phyloP scores from a whole-genome alignment of 2,797 vertebrate species.

The Sebastes miniatus region DNA sequence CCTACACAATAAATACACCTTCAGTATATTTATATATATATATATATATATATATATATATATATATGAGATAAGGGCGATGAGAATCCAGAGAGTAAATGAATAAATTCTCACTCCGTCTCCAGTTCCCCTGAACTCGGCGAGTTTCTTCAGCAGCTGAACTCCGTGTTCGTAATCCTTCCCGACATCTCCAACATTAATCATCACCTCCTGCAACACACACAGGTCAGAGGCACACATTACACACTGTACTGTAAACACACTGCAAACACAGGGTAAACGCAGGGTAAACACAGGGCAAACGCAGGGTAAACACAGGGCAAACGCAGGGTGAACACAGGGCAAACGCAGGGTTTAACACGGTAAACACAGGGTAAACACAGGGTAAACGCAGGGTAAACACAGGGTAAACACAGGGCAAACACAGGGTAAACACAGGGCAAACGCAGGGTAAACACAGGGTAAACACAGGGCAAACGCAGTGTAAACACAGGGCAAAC shows the following conservation, averaged over 20 bases:
- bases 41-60: too few species aligned
- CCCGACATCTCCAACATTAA: slow-evolving; percentile 85
- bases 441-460: too few species aligned
- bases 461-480: too few species aligned
- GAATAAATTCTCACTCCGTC: slow-evolving; percentile 75
- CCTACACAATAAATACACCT: slow-evolving; percentile 37
- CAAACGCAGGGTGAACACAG: neutral
- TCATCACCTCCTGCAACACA: slow-evolving; percentile 85
- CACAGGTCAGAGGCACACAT: neutral
- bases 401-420: too few species aligned
- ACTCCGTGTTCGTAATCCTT: slow-evolving; percentile 89
- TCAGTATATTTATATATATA: too few species aligned
- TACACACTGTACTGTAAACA: neutral
- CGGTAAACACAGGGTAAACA: too few species aligned
- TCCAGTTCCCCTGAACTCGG: slow-evolving; percentile 81
- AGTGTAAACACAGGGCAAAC: neutral
- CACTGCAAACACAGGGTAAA: neutral
- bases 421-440: too few species aligned
- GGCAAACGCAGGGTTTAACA: too few species aligned
- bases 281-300: too few species aligned
- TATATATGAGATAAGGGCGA: too few species aligned
- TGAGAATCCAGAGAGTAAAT: too few species aligned
- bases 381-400: rapidly evolving
- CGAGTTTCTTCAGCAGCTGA: slow-evolving; percentile 85
- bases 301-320: too few species aligned